Percentiles rank a stretch among this genome's conserved stretches.
These are phyloP conservation scores for Parnassius apollo DNA, from an alignment of 2,888 invertebrate species.

Conservation along the genomic window DNA sequence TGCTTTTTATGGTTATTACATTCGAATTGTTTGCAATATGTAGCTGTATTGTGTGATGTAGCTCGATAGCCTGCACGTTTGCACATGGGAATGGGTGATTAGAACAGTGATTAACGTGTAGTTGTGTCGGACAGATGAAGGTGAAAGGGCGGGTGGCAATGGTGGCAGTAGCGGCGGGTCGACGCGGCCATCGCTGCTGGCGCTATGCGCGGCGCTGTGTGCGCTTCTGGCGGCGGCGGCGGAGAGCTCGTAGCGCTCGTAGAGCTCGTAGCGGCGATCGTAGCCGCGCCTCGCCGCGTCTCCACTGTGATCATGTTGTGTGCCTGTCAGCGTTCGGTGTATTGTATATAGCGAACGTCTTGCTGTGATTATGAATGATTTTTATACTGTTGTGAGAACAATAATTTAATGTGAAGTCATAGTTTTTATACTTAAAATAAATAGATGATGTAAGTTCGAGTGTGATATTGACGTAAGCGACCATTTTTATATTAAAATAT, in stretches of 20 bases:
- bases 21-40: conserved; percentile 12
- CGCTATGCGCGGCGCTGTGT: conserved; percentile 14
- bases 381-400: conserved; percentile 72
- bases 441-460: conserved; percentile 80
- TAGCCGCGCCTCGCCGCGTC: conserved; percentile 35
- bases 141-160: conserved; percentile 44
- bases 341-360: conserved; percentile 71
- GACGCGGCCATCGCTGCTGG: conserved; percentile 28
- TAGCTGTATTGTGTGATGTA: not conserved
- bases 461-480: conserved; percentile 80
- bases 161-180: conserved; percentile 41
- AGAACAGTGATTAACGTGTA: not conserved
- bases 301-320: conserved; percentile 71
- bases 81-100: not conserved
- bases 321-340: conserved; percentile 65
- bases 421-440: conserved; percentile 81
- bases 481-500: conserved; percentile 76
- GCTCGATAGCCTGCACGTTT: not conserved
- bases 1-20: conserved; percentile 18
- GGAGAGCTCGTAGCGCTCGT: conserved; percentile 36
- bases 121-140: conserved; percentile 33
- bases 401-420: conserved; percentile 80
- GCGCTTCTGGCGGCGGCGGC: conserved; percentile 30
- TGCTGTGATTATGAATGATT: conserved; percentile 70
- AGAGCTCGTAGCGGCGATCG: conserved; percentile 35